Conservation (phyloP, 2,888 invertebrate genomes). For the Stomorhina lunata region DNA sequence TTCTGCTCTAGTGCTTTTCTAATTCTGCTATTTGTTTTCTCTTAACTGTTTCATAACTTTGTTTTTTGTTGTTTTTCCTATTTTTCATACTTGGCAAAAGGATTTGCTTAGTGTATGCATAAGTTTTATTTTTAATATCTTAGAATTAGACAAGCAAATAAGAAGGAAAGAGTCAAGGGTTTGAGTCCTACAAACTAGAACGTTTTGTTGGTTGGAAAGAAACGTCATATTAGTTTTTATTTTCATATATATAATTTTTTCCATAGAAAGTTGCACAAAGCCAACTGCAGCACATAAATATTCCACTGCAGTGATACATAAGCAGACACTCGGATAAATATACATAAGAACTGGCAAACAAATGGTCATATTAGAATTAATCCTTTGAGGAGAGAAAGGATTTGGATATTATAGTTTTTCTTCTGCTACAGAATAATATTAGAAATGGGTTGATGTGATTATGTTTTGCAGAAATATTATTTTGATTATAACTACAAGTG, state of each 20-base stretch:
- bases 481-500: background rate
- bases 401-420: background rate
- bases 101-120: constrained; percentile 45
- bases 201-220: constrained; percentile 44
- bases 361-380: constrained; percentile 46
- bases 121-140: constrained; percentile 68
- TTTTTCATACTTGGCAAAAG: constrained; percentile 43
- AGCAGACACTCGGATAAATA: background rate
- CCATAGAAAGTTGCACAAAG: constrained; percentile 36
- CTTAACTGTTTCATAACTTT: constrained; percentile 40
- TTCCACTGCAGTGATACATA: constrained; percentile 16
- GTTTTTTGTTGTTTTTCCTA: constrained; percentile 8
- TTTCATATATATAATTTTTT: background rate
- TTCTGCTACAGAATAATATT: background rate
- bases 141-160: constrained; percentile 67
- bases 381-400: background rate
- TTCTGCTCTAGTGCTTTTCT: no score
- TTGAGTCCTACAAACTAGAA: constrained; percentile 44
- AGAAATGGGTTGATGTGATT: no score
- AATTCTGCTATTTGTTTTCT: background rate
- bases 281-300: constrained; percentile 18
- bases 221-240: constrained; percentile 48
- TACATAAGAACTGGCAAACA: constrained; percentile 3
- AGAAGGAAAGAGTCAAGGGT: constrained; percentile 44
- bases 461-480: no score